These are phyloP conservation scores for Apostichopus leukothele DNA, from an alignment of 53 echinoderm and acorn worm genomes.

Conservation along the genomic window DNA sequence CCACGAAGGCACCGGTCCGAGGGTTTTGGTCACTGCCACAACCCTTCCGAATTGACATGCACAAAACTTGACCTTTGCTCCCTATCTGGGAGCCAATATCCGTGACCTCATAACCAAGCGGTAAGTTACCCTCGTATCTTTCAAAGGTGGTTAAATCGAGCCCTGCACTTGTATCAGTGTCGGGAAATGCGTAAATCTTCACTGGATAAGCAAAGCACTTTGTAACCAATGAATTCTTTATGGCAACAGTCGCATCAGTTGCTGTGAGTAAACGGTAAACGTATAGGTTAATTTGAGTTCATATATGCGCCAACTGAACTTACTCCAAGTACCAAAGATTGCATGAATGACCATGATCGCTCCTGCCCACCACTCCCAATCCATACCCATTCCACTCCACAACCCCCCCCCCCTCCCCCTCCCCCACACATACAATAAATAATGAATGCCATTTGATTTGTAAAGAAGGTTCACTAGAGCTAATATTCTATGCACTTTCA, in stretches of 20 bases:
- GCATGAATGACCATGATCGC: no score
- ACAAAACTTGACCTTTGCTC: background rate
- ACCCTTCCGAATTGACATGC: slow-evolving; percentile 6
- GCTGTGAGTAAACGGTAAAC: background rate
- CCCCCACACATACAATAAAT: no score
- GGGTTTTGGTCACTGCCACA: no score
- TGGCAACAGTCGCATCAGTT: background rate
- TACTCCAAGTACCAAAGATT: no score
- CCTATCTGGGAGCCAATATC: background rate
- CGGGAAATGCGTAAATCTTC: slow-evolving; percentile 34
- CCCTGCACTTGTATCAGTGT: background rate
- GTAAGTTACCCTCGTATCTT: background rate
- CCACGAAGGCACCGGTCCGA: slow-evolving; percentile 11
- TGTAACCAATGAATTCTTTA: slow-evolving; percentile 14
- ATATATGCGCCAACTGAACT: no score
- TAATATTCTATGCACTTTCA: no score
- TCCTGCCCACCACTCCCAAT: no score
- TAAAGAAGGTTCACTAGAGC: no score
- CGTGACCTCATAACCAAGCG: background rate
- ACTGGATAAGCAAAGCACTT: slow-evolving; percentile 29
- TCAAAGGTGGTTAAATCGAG: background rate
- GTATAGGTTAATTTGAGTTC: no score
- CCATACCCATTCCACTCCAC: no score
- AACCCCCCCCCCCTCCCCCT: no score
- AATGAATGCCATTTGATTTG: no score